Conservation (phyloP, 2,113 vertebrate genomes). For the Tachysurus fulvidraco region DNA sequence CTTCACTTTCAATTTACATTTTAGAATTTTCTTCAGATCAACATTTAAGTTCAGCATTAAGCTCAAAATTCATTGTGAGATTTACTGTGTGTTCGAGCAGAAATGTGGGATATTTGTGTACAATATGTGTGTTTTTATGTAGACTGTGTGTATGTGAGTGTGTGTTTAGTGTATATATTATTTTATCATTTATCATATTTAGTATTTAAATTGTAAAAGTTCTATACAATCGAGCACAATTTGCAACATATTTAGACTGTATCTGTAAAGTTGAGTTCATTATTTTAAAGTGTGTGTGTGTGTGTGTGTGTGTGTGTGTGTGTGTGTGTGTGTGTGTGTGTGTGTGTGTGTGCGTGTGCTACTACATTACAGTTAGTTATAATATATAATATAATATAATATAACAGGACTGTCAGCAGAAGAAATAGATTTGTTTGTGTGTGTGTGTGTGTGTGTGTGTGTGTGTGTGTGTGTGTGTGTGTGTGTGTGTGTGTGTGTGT, state of each 20-base stretch:
- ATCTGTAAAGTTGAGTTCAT: no score
- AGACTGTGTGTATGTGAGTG: not conserved
- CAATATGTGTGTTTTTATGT: no score
- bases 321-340: not conserved
- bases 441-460: slow-evolving; percentile 5
- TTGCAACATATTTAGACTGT: no score
- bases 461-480: not conserved
- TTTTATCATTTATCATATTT: no score
- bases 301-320: no score
- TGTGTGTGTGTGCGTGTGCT: not conserved
- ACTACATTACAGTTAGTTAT: not conserved
- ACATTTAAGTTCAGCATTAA: not conserved
- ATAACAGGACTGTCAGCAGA: not conserved
- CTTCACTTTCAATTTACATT: not conserved
- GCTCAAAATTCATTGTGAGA: not conserved
- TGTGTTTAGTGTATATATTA: not conserved
- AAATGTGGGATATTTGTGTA: no score
- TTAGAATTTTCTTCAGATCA: not conserved
- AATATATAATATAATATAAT: no score
- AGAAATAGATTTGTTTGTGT: not conserved
- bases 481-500: slow-evolving; percentile 24
- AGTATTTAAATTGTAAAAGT: not conserved
- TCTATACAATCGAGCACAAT: not conserved
- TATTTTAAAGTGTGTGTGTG: no score
- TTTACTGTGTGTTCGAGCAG: not conserved